These are phyloP conservation scores for Porites rus DNA, from an alignment of 92 coral and sea anemone species.

Conservation along the genomic window DNA sequence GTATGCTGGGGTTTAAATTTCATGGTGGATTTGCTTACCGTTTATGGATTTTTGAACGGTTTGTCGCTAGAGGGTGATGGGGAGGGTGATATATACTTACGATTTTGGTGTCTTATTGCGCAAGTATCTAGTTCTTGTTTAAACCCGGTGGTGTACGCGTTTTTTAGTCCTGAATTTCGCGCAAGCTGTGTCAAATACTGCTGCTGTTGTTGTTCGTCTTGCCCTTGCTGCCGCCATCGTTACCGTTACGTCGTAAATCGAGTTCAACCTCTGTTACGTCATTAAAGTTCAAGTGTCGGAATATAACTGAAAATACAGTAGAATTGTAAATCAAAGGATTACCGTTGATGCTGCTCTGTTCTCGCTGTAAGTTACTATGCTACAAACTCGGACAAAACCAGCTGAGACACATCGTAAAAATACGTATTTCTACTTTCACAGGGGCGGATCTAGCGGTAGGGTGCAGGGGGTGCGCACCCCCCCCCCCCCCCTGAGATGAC, in stretches of 20 bases:
- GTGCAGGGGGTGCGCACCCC: no score
- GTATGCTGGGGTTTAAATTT: slow-evolving; percentile 59
- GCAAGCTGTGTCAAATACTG: slow-evolving; percentile 24
- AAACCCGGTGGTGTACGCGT: slow-evolving; percentile 42
- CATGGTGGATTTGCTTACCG: not conserved
- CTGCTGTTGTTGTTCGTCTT: slow-evolving; percentile 28
- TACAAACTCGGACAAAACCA: no score
- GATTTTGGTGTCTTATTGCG: not conserved
- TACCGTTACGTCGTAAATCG: not conserved
- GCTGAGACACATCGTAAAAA: no score
- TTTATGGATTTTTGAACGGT: not conserved
- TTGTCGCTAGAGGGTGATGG: not conserved
- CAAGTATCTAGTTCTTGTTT: slow-evolving; percentile 32
- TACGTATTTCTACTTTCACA: no score
- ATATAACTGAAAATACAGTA: not conserved
- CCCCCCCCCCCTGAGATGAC: no score
- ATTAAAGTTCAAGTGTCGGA: not conserved
- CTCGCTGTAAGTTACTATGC: no score
- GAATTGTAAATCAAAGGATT: not conserved
- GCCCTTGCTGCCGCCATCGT: not conserved
- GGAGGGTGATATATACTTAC: not conserved
- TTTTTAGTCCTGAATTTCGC: slow-evolving; percentile 50
- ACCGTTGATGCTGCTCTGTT: no score
- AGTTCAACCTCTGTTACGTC: not conserved
- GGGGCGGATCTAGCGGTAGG: no score